These are phyloP conservation scores for Pterobdella sp. DNA, from an alignment of 2,888 invertebrate genomes.

Conservation along the genomic window DNA sequence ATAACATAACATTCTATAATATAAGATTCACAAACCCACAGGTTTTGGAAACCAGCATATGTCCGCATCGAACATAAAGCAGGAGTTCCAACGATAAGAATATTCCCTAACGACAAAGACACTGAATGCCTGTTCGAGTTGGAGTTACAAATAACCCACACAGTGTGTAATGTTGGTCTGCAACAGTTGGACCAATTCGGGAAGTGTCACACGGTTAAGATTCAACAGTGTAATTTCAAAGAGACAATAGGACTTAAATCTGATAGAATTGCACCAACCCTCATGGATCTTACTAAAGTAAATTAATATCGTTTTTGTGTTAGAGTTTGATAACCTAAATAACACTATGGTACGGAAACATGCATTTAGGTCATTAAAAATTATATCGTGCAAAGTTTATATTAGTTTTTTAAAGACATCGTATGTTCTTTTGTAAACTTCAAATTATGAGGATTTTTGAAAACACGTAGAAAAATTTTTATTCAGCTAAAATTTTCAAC, in stretches of 20 bases:
- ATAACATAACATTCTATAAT: not conserved
- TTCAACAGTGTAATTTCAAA: constrained; percentile 95
- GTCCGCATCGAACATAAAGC: constrained; percentile 75
- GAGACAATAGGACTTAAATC: constrained; percentile 72
- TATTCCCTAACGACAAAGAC: constrained; percentile 72
- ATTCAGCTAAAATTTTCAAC: no score
- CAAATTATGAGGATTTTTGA: no score
- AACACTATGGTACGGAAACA: no score
- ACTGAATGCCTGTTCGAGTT: constrained; percentile 90
- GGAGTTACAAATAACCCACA: constrained; percentile 70
- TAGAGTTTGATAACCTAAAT: no score
- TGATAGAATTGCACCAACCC: constrained; percentile 46
- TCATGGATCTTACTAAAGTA: constrained; percentile 38
- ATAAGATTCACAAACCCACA: not conserved
- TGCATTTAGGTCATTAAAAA: no score
- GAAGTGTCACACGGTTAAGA: constrained; percentile 93
- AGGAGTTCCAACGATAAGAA: constrained; percentile 62
- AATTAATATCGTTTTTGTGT: no score
- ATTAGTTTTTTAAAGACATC: no score
- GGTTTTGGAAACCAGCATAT: constrained; percentile 92
- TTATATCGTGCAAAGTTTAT: no score
- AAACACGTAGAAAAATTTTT: no score
- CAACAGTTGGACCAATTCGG: constrained; percentile 98
- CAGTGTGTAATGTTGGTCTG: constrained; percentile 65
- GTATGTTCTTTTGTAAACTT: no score